Conservation (phyloP, 2,888 invertebrate species). For the Drosophila aldrichi region DNA sequence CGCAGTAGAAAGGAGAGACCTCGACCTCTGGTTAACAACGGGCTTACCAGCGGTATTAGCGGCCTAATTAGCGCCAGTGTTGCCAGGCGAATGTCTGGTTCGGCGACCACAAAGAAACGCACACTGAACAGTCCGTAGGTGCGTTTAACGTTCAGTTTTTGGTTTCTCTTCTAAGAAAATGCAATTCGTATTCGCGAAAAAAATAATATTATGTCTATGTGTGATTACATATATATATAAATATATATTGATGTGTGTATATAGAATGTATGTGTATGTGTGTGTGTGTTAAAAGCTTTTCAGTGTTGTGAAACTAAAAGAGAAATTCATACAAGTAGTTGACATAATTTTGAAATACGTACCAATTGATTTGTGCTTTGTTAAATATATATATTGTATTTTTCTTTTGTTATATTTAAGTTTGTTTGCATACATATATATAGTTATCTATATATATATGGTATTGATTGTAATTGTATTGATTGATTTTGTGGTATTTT, state of each 20-base stretch:
- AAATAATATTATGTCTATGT: slow-evolving; percentile 21
- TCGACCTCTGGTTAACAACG: slow-evolving; percentile 46
- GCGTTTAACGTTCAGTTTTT: slow-evolving; percentile 73
- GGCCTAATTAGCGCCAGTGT: slow-evolving; percentile 83
- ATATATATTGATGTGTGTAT: slow-evolving; percentile 21
- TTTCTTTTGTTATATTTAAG: slow-evolving; percentile 32
- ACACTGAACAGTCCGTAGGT: slow-evolving; percentile 80
- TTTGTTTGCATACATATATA: slow-evolving; percentile 48
- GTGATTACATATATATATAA: slow-evolving; percentile 30
- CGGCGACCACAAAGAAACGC: slow-evolving; percentile 82
- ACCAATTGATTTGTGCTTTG: slow-evolving; percentile 82
- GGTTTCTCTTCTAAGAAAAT: slow-evolving; percentile 75
- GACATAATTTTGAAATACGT: slow-evolving; percentile 83
- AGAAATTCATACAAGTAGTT: slow-evolving; percentile 56
- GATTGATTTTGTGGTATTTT: slow-evolving; percentile 30
- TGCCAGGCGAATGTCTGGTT: slow-evolving; percentile 82
- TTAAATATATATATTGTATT: slow-evolving; percentile 55
- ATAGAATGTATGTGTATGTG: slow-evolving; percentile 8
- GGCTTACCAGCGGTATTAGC: slow-evolving; percentile 83
- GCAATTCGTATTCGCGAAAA: slow-evolving; percentile 41
- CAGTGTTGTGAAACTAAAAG: slow-evolving; percentile 57
- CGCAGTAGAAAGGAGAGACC: slow-evolving; percentile 34
- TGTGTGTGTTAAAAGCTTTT: slow-evolving; percentile 27
- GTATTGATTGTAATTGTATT: slow-evolving; percentile 39
- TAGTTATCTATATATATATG: slow-evolving; percentile 29